Conservation (phyloP, 2,797 vertebrate species). For the Micropoecilia bifurca region DNA sequence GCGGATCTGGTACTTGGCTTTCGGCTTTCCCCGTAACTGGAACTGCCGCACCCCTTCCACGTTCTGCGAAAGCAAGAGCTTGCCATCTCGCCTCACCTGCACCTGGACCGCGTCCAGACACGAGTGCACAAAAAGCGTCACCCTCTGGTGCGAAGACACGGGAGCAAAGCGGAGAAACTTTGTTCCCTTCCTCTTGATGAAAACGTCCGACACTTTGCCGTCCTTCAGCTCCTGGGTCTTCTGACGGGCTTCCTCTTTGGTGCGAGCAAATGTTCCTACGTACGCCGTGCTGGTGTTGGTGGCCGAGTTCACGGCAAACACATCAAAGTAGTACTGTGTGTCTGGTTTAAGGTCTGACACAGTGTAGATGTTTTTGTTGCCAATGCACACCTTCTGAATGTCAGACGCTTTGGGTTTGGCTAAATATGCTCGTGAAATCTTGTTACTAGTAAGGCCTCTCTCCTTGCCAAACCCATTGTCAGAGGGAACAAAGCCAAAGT, state of each 20-base stretch:
- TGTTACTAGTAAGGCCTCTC: constrained; percentile 78
- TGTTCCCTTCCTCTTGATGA: constrained; percentile 92
- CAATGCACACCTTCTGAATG: constrained; percentile 92
- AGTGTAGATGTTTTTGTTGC: constrained; percentile 96
- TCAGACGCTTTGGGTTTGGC: constrained; percentile 84
- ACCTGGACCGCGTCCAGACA: constrained; percentile 92
- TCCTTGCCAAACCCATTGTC: constrained; percentile 86
- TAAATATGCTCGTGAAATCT: constrained; percentile 81
- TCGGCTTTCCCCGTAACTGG: constrained; percentile 93
- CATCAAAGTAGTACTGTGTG: constrained; percentile 97
- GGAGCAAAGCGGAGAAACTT: constrained; percentile 94
- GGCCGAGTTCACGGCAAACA: constrained; percentile 90
- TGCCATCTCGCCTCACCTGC: constrained; percentile 93
- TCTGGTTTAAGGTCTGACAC: constrained; percentile 94
- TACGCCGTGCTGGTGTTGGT: constrained; percentile 96
- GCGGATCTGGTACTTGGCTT: constrained; percentile 94
- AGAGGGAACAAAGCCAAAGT: constrained; percentile 91
- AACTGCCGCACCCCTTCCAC: constrained; percentile 94
- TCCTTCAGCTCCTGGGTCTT: constrained; percentile 95
- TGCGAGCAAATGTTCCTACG: constrained; percentile 95
- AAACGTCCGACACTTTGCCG: constrained; percentile 91
- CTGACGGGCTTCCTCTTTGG: constrained; percentile 94
- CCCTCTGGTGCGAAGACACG: constrained; percentile 93
- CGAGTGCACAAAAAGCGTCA: constrained; percentile 91
- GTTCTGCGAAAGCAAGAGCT: constrained; percentile 90